Percentiles rank a stretch among this genome's conserved stretches.
Evolutionary conservation across 2,113 vertebrate species (phyloP).

Genomic region (Oncorhynchus nerka): DNA sequence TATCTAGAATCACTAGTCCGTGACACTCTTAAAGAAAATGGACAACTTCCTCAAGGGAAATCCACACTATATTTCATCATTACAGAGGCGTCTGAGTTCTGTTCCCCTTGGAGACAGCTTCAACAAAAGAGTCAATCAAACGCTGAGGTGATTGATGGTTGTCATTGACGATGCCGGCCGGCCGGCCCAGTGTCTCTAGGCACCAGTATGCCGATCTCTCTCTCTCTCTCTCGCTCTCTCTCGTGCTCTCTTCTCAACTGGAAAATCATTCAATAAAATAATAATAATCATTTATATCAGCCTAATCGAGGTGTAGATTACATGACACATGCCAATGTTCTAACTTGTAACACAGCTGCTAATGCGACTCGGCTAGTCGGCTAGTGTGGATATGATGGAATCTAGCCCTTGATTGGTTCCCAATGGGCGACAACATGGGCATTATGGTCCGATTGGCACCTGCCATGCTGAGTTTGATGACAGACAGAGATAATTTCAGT

Average conservation of each 20-base stretch:
- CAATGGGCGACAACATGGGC: constrained; percentile 45
- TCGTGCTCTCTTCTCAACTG: not conserved
- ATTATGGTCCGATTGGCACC: constrained; percentile 40
- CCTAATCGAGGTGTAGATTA: no score
- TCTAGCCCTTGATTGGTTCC: constrained; percentile 31
- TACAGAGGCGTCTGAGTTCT: constrained; percentile 34
- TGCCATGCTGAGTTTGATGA: constrained; percentile 53
- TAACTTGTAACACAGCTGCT: no score
- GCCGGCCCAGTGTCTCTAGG: constrained; percentile 29
- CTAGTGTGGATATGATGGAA: not conserved
- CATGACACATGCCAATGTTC: no score
- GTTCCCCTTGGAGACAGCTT: constrained; percentile 32
- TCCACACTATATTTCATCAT: constrained; percentile 50
- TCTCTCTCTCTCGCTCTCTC: constrained; percentile 1
- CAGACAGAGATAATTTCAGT: constrained; percentile 68
- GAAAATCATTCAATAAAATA: no score
- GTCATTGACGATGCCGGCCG: constrained; percentile 35
- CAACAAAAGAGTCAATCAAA: constrained; percentile 57
- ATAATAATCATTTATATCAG: no score
- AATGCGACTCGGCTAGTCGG: no score
- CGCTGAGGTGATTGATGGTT: constrained; percentile 54
- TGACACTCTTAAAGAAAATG: constrained; percentile 28
- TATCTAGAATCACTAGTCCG: constrained; percentile 12
- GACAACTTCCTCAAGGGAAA: constrained; percentile 39
- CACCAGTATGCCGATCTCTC: constrained; percentile 6